Evolutionary conservation across 2,888 invertebrate species (phyloP).

Genomic region (Prosopocoilus inquinatus): DNA sequence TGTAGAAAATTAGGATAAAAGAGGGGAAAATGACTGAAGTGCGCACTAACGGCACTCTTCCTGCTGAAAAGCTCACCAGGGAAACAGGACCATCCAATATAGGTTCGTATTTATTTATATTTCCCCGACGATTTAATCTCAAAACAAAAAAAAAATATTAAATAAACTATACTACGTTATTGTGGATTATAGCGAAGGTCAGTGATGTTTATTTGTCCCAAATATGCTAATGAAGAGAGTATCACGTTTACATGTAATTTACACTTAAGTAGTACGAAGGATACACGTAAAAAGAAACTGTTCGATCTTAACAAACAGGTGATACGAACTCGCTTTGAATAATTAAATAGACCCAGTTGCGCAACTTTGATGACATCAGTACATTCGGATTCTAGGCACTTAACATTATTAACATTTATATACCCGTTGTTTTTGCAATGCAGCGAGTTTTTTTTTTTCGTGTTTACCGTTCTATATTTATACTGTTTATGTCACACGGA

Average conservation of each 20-base stretch:
- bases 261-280: no score
- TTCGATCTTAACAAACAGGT: background rate
- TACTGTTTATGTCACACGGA: background rate
- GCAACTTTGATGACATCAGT: constrained; percentile 1
- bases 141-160: no score
- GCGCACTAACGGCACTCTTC: constrained; percentile 29
- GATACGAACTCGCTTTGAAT: background rate
- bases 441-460: background rate
- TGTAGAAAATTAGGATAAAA: constrained; percentile 1
- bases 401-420: background rate
- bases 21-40: constrained; percentile 33
- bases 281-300: background rate
- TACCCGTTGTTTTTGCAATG: background rate
- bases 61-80: constrained; percentile 51
- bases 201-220: no score
- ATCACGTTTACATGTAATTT: no score
- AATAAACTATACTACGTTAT: no score
- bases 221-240: no score
- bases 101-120: constrained; percentile 5
- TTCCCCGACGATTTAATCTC: no score
- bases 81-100: constrained; percentile 15
- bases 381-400: background rate
- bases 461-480: constrained; percentile 2
- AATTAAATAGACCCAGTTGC: constrained; percentile 1
- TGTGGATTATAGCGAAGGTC: no score